These are phyloP conservation scores for Drosophila paramelanica DNA, from an alignment of 2,888 invertebrate species.

Conservation along the genomic window DNA sequence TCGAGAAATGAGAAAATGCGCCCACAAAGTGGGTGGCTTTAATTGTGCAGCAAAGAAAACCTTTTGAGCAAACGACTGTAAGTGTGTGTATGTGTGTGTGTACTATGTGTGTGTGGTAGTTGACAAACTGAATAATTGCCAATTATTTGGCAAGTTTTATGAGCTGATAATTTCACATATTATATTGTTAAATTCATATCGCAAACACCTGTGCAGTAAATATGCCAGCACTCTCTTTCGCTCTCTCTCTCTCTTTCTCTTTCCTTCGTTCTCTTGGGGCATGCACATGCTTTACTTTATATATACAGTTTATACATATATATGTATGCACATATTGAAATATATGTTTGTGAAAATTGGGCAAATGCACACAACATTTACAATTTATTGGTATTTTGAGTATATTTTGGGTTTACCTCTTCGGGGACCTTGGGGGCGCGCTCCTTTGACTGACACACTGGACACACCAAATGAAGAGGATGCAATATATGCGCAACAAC, in stretches of 20 bases:
- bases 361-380: slow-evolving; percentile 75
- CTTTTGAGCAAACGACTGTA: slow-evolving; percentile 37
- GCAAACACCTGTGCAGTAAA: slow-evolving; percentile 49
- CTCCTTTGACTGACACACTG: slow-evolving; percentile 72
- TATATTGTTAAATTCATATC: slow-evolving; percentile 63
- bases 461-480: slow-evolving; percentile 75
- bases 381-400: slow-evolving; percentile 71
- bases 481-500: slow-evolving; percentile 60
- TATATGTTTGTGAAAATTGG: slow-evolving; percentile 44
- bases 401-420: slow-evolving; percentile 68
- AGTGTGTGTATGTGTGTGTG: slow-evolving; percentile 34
- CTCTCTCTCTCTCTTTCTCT: slow-evolving; percentile 2
- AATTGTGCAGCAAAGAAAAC: slow-evolving; percentile 67
- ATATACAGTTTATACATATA: slow-evolving; percentile 51
- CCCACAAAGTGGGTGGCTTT: slow-evolving; percentile 54
- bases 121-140: slow-evolving; percentile 81
- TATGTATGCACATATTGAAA: slow-evolving; percentile 25
- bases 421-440: slow-evolving; percentile 45
- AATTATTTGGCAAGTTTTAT: slow-evolving; percentile 76
- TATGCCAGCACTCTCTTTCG: slow-evolving; percentile 19
- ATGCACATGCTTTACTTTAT: slow-evolving; percentile 75
- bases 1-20: slow-evolving; percentile 40
- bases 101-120: slow-evolving; percentile 42
- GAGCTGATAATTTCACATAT: slow-evolving; percentile 79
- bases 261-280: slow-evolving; percentile 25